Evolutionary conservation across 2,113 vertebrate genomes (phyloP), one percentile per base, ranked within the genome.

Genomic region (Salvelinus fontinalis): DNA sequence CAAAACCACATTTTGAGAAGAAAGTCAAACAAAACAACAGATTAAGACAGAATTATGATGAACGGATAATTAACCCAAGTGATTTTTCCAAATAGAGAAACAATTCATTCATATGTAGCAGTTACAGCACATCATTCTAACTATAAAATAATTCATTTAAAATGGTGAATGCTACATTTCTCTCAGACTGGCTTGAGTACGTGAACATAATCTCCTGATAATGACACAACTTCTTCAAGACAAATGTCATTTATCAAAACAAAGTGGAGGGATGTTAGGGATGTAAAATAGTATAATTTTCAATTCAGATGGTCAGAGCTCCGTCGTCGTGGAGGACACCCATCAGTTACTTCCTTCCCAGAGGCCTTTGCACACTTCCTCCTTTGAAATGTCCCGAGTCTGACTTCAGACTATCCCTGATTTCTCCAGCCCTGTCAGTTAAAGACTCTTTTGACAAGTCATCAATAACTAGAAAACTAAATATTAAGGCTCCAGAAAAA

Each of bases 401-500:
- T 22, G 91, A 87, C 85, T 86, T 88, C 89, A 89, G 87, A 89
- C 89, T 87, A 88, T 91, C 92, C 92, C 92, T 91, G 92, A 93
- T 92, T 90, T 91, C 88, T 90, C 89, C 90, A 91, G 90, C 85
- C 87, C 88, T 89, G 88, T 91, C 91, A 90, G 89, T 89, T 87
- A 73, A 22, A 44, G 90, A 91, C 90, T 22, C 85, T 87, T 86
- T 88, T 86, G 84, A 92, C 67, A 85, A 91, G 89, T 92, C 89
- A 89, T 82, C 83, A 84, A 89, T 89, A 89, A 91, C 86, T 88
- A 85, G 75, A 80, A 84, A 76, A 83, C 81, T 81, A 48, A 88
- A 86, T 76, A 84, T 90, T 90, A 91, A 91, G 89, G 91, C 91
- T 92, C 87, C 89, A 93, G 90, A 92, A 89, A 54, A 75, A 90